These are phyloP conservation scores for Pentalonia nigronervosa DNA, from an alignment of 1,140 invertebrate species.

Conservation along the genomic window DNA sequence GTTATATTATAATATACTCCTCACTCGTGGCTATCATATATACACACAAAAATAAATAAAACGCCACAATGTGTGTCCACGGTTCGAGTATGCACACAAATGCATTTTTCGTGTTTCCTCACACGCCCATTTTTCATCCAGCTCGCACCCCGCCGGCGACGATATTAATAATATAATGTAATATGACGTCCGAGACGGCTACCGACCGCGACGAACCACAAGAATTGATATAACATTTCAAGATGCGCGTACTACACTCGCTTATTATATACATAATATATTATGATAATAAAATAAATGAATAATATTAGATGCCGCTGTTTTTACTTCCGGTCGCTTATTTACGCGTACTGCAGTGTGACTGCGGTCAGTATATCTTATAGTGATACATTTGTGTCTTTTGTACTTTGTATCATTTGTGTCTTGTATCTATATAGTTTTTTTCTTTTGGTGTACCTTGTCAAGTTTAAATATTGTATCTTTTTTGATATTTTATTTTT, in stretches of 20 bases:
- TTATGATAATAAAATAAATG: background rate
- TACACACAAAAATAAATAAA: background rate
- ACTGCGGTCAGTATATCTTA: no score
- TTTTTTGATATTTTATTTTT: no score
- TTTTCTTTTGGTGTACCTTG: no score
- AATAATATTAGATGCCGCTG: background rate
- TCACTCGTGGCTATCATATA: background rate
- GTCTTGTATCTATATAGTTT: no score
- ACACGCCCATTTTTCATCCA: background rate
- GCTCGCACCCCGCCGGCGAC: background rate
- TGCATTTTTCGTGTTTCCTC: constrained; percentile 45
- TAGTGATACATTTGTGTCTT: no score
- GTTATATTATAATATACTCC: background rate
- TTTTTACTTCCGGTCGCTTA: constrained; percentile 4
- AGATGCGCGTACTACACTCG: background rate
- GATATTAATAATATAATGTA: constrained; percentile 2
- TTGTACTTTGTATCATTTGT: no score
- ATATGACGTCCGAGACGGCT: constrained; percentile 9
- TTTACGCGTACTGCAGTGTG: background rate
- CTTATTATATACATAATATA: background rate
- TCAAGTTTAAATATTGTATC: no score
- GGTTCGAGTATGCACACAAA: background rate
- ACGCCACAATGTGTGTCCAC: no score
- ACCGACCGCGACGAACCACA: constrained; percentile 18
- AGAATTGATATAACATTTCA: background rate